Conservation (phyloP, 2,113 vertebrate genomes). For the Pyrgilauda ruficollis region DNA sequence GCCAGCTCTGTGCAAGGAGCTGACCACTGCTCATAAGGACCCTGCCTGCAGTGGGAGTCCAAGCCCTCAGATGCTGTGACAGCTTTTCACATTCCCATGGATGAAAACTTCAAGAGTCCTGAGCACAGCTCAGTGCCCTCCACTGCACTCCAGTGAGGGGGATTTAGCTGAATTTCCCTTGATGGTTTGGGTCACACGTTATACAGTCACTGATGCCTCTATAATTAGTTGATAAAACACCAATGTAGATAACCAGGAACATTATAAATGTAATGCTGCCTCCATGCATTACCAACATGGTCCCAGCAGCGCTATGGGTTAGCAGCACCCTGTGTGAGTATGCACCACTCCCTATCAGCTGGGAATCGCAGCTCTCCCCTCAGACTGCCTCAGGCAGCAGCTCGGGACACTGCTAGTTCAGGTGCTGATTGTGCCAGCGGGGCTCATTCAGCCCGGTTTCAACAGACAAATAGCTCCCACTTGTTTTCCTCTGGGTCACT, state of each 20-base stretch:
- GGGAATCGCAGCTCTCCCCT: not conserved
- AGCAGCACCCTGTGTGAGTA: not conserved
- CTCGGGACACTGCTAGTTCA: not conserved
- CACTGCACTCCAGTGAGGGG: not conserved
- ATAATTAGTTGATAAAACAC: not conserved
- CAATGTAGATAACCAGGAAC: not conserved
- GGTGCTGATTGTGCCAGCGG: fast-evolving
- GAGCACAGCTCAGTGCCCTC: not conserved
- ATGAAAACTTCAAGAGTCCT: not conserved
- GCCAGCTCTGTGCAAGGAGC: not conserved
- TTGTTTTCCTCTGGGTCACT: not conserved
- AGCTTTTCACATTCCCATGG: not conserved
- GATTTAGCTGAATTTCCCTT: not conserved
- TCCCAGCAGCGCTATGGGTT: fast-evolving
- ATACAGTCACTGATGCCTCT: not conserved
- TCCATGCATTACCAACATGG: not conserved
- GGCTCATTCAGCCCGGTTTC: not conserved
- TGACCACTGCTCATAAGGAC: not conserved
- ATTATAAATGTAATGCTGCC: not conserved
- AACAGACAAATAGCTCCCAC: not conserved
- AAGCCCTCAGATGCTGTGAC: not conserved
- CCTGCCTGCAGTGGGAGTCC: not conserved
- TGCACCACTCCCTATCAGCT: fast-evolving
- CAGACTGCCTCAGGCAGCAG: not conserved
- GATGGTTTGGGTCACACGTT: not conserved